Conservation (phyloP, 2,113 vertebrate genomes). For the Tragelaphus buxtoni region DNA sequence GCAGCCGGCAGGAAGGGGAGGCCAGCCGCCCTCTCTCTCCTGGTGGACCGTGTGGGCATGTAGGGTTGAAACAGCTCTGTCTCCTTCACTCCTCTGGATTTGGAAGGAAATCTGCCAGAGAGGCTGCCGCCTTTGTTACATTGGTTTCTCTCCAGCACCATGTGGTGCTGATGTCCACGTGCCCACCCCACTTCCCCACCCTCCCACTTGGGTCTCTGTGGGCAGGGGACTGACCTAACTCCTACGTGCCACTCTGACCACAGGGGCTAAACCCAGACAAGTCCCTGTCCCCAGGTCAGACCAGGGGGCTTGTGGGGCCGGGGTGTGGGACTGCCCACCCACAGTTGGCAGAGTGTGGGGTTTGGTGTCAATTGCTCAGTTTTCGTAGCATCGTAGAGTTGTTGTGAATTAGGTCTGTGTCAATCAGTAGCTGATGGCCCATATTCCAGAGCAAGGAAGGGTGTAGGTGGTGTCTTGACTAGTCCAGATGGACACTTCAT, state of each 20-base stretch:
- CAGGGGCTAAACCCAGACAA: neutral
- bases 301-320: neutral
- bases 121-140: neutral
- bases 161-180: neutral
- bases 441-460: neutral
- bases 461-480: neutral
- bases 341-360: neutral
- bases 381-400: neutral
- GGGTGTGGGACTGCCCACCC: neutral
- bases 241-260: fast-evolving
- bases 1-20: neutral
- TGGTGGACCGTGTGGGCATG: neutral
- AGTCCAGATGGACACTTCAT: neutral
- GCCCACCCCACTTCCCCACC: fast-evolving
- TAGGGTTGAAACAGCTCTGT: neutral
- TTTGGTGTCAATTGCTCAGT: neutral
- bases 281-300: neutral
- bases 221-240: neutral
- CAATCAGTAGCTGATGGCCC: fast-evolving
- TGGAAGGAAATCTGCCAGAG: neutral
- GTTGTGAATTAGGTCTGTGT: neutral
- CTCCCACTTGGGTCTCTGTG: neutral
- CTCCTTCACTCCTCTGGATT: neutral
- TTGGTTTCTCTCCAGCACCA: neutral
- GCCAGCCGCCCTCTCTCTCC: fast-evolving